Base-by-base conservation (phyloP, 1,140 invertebrate genomes). In the Brachionus calyciflorus region DNA sequence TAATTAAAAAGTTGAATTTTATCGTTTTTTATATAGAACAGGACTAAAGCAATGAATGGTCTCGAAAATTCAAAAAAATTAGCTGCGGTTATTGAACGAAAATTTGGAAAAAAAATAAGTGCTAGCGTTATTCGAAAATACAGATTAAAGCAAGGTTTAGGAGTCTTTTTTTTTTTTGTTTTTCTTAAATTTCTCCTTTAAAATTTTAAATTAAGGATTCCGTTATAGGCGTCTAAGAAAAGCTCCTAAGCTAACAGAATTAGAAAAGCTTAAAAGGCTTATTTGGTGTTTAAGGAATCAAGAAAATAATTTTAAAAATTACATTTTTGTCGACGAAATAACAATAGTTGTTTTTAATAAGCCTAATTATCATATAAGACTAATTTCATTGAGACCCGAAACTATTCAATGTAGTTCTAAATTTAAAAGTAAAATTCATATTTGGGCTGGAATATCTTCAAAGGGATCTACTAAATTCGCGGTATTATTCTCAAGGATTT, bases 341-440 rank as follows among this genome's bases (percentile, higher is more conserved):
- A 24, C 51, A 21, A 26, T 53, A n/a, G 24, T 53, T 53, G 17
- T 53, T 24, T 53, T 21, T 26, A 21, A 53, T 53, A 53, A 53
- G 24, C 51, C 51, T 21, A 10, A 21, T 21, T 53, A 53, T 26
- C 51, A 53, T 24, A 21, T 53, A 24, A 53, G 21, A 24, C 21
- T 53, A 24, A 17, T 12, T n/a, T n/a, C 46, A n/a, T 48, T 17
- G 14, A 12, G 21, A 24, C 17, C 17, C 17, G 21, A 24, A 19
- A 53, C 17, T 21, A 24, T 26, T 19, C 12, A n/a, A 53, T 53
- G 21, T 26, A 53, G 51, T 24, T 53, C 51, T 21, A 53, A 53
- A 24, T 53, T 53, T 53, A 53, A 53, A 53, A 53, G 51, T 26
- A 53, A 53, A 53, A n/a, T 53, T 53, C 9, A 53, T 53, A 24